Conservation (phyloP, 1,140 invertebrate species). For the Chrysopa pallens region DNA sequence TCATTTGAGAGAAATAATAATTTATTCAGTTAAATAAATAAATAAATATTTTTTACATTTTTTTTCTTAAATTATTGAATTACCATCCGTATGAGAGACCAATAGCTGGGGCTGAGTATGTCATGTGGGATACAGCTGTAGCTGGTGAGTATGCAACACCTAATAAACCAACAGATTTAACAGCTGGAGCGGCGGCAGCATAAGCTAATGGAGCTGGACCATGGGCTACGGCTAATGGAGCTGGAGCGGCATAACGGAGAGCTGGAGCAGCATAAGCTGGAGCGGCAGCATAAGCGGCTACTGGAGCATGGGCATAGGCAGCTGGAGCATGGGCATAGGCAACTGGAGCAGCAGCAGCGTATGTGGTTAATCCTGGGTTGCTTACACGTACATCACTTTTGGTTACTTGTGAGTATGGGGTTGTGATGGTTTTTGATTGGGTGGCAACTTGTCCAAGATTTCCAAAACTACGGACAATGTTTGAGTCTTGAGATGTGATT, state of each 20-base stretch:
- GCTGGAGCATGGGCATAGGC: conserved; percentile 12
- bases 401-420: conserved; percentile 42
- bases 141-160: conserved; percentile 39
- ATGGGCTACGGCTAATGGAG: conserved; percentile 4
- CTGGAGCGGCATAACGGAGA: conserved; percentile 11
- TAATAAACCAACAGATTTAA: conserved; percentile 19
- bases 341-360: conserved; percentile 13
- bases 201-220: conserved; percentile 1
- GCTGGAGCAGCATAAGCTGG: conserved; percentile 3
- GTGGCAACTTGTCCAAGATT: conserved; percentile 37
- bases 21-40: no score
- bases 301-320: conserved; percentile 7
- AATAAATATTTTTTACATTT: no score
- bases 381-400: conserved; percentile 36
- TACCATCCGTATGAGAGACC: not conserved
- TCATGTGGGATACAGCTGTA: conserved; percentile 40
- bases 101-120: conserved; percentile 21
- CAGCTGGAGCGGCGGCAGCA: conserved; percentile 8
- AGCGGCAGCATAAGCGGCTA: conserved; percentile 2
- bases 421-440: conserved; percentile 39
- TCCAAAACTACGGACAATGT: conserved; percentile 33
- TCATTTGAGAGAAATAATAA: no score
- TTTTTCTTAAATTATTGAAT: not conserved
- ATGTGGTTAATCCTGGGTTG: conserved; percentile 26
- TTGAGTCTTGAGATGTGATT: conserved; percentile 31